Conservation (phyloP, 2,888 invertebrate species). For the Metalampra italica region DNA sequence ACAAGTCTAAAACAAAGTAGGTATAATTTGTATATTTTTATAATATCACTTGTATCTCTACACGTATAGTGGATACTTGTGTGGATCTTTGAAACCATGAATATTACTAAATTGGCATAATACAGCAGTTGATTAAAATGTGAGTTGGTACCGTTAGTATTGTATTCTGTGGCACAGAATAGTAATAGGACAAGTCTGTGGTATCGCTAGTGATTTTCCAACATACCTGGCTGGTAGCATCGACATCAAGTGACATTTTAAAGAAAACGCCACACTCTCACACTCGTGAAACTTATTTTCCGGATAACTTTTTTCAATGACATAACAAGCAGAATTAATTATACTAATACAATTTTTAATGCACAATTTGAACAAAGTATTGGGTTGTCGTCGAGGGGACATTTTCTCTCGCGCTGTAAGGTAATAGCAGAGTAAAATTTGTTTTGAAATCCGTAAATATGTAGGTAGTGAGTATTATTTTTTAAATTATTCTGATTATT, state of each 20-base stretch:
- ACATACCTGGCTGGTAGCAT: slow-evolving; percentile 65
- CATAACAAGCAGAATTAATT: slow-evolving; percentile 65
- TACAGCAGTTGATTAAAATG: no score
- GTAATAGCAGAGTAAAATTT: neutral
- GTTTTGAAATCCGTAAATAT: neutral
- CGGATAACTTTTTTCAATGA: slow-evolving; percentile 59
- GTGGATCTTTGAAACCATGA: no score
- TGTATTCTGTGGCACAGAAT: no score
- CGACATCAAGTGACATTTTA: slow-evolving; percentile 55
- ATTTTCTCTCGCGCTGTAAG: slow-evolving; percentile 28
- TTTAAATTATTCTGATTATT: neutral
- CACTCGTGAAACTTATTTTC: slow-evolving; percentile 54
- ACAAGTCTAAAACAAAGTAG: no score
- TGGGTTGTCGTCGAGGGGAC: slow-evolving; percentile 69
- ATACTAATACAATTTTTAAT: slow-evolving; percentile 58
- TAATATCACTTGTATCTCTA: no score
- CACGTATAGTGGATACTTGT: no score
- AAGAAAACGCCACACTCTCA: slow-evolving; percentile 48
- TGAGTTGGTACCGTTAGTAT: no score
- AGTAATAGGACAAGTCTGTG: no score
- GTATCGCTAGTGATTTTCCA: no score
- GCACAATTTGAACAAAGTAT: slow-evolving; percentile 59
- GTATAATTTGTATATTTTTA: no score
- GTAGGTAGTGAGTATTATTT: neutral
- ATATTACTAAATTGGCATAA: no score